Conservation (phyloP, 2,797 vertebrate genomes). For the Chiroxiphia lanceolata region DNA sequence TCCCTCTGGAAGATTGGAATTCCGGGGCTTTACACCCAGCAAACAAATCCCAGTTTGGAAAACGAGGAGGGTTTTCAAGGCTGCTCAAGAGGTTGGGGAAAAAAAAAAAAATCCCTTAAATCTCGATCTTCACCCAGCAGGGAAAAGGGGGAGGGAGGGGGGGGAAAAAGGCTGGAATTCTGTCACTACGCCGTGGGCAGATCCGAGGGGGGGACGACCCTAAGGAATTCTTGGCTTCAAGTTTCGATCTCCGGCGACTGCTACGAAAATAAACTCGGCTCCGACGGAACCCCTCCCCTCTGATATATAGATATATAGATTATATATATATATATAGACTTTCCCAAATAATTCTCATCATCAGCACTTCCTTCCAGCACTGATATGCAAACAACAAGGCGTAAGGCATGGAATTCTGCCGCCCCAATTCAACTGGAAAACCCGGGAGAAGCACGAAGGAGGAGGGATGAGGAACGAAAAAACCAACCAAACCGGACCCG, state of each 20-base stretch:
- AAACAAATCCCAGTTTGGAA: not conserved
- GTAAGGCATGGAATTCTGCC: constrained; percentile 40
- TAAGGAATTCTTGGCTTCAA: constrained; percentile 49
- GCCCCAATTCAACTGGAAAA: not conserved
- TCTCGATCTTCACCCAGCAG: not conserved
- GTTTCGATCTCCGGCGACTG: constrained; percentile 51
- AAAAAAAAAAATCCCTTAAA: not conserved
- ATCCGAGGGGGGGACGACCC: constrained; percentile 2
- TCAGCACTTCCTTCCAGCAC: constrained; percentile 21
- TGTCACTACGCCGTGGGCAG: not conserved
- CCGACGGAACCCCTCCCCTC: not conserved
- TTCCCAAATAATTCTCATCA: constrained; percentile 21
- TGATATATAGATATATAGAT: constrained; percentile 56
- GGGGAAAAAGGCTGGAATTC: not conserved
- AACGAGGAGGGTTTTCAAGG: not conserved
- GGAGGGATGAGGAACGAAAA: not conserved
- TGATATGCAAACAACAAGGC: not conserved
- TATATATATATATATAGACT: constrained; percentile 22
- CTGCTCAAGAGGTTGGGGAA: not conserved
- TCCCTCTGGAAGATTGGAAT: not conserved
- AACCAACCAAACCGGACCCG: not conserved
- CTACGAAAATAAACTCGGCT: constrained; percentile 60
- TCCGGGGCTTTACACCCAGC: not conserved
- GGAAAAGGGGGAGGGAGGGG: not conserved
- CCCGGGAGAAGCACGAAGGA: not conserved